phyloP scores from a whole-genome alignment of 92 coral and sea anemone genomes.

The Porites rus region DNA sequence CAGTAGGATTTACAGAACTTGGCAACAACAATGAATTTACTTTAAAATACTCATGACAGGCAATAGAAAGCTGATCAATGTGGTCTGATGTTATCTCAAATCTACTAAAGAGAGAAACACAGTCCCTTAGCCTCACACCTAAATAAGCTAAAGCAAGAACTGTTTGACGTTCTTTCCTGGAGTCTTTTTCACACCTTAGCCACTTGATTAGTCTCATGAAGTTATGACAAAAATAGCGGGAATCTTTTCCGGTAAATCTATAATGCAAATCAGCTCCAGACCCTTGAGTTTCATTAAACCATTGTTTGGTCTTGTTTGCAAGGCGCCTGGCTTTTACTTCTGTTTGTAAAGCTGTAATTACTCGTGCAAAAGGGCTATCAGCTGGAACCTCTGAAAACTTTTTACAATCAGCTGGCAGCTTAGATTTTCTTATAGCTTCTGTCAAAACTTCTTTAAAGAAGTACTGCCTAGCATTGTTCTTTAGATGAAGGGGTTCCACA shows the following conservation, averaged over 20 bases:
- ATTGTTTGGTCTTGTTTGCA: constrained; percentile 45
- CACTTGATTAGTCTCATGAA: constrained; percentile 49
- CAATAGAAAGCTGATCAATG: constrained; percentile 25
- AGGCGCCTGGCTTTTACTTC: constrained; percentile 56
- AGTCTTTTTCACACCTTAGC: constrained; percentile 34
- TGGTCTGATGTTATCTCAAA: constrained; percentile 41
- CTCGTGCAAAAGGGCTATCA: constrained; percentile 48
- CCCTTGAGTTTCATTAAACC: constrained; percentile 66
- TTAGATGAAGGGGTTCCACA: constrained; percentile 65
- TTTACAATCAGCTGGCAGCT: constrained; percentile 52
- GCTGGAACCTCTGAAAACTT: constrained; percentile 63
- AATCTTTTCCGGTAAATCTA: constrained; percentile 67
- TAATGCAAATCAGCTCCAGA: constrained; percentile 43
- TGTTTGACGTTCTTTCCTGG: constrained; percentile 41
- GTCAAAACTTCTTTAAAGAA: constrained; percentile 50
- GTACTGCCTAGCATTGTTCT: constrained; percentile 70
- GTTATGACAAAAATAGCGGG: constrained; percentile 58
- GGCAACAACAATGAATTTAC: constrained; percentile 51
- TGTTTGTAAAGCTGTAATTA: constrained; percentile 48
- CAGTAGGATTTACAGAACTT: constrained; percentile 49
- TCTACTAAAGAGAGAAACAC: constrained; percentile 59
- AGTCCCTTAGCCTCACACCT: constrained; percentile 65
- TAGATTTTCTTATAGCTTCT: constrained; percentile 64
- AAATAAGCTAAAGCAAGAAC: constrained; percentile 34
- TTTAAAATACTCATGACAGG: constrained; percentile 41